Conservation (phyloP, 2,113 vertebrate species). For the Indicator indicator region DNA sequence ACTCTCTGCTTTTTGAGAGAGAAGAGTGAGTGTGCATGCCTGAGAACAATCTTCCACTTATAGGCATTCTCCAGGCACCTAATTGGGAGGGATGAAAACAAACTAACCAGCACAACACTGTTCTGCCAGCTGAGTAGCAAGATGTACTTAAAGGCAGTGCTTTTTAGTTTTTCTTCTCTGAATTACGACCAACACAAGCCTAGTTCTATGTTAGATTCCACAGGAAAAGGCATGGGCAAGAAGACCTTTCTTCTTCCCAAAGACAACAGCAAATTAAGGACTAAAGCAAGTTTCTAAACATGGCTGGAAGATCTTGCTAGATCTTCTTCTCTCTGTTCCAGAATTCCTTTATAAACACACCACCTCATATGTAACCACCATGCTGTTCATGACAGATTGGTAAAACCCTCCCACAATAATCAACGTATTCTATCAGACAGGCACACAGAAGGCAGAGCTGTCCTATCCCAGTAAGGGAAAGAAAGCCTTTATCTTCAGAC, state of each 20-base stretch:
- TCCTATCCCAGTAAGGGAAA: neutral
- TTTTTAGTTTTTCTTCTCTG: neutral
- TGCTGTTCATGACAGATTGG: neutral
- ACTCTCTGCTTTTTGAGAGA: neutral
- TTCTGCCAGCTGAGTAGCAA: neutral
- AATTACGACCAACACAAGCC: neutral
- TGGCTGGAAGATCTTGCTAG: neutral
- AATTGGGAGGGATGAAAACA: slow-evolving; percentile 32
- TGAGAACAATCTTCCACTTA: slow-evolving; percentile 35
- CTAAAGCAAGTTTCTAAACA: neutral
- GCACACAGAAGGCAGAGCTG: neutral
- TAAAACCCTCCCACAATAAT: neutral
- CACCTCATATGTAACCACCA: neutral
- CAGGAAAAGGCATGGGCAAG: accelerated
- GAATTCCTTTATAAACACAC: neutral
- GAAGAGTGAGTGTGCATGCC: neutral
- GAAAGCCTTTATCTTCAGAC: neutral
- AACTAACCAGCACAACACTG: neutral
- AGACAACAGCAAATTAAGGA: neutral
- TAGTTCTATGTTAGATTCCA: neutral
- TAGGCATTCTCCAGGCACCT: slow-evolving; percentile 40
- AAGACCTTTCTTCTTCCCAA: neutral
- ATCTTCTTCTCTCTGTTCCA: neutral
- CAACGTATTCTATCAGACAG: neutral
- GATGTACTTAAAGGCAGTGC: neutral